Evolutionary conservation across 2,797 vertebrate genomes (phyloP).

Genomic region (Sparidentex hasta): DNA sequence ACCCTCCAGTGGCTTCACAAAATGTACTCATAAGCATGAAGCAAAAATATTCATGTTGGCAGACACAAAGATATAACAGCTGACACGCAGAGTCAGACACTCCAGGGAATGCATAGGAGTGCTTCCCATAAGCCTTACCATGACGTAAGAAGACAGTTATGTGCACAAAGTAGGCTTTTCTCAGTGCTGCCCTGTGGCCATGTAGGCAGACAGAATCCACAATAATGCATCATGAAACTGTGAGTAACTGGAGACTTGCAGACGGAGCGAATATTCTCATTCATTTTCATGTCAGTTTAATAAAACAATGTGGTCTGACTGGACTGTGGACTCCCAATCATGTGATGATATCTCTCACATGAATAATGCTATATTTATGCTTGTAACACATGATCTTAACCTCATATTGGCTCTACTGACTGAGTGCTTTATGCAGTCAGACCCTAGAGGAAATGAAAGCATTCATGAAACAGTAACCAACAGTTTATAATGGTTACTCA

Average conservation of each 20-base stretch:
- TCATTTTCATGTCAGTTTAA: constrained; percentile 27
- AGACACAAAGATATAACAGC: constrained; percentile 32
- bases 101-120: constrained; percentile 70
- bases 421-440: constrained; percentile 21
- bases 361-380: constrained; percentile 49
- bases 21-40: constrained; percentile 7
- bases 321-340: constrained; percentile 12
- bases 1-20: constrained; percentile 3
- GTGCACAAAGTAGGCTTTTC: constrained; percentile 74
- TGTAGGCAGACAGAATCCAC: constrained; percentile 65
- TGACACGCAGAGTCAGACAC: constrained; percentile 55
- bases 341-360: constrained; percentile 46
- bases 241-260: constrained; percentile 42
- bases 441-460: neutral
- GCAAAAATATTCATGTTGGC: constrained; percentile 21
- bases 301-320: constrained; percentile 44
- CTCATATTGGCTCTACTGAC: constrained; percentile 23
- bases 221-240: constrained; percentile 56
- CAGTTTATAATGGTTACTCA: neutral
- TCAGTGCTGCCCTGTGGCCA: constrained; percentile 67
- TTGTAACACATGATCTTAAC: constrained; percentile 50
- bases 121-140: constrained; percentile 71
- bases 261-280: constrained; percentile 27
- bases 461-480: neutral
- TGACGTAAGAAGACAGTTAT: constrained; percentile 81